Evolutionary conservation across 2,888 invertebrate species (phyloP).

Genomic region (Dyspetes luteomarginatus): DNA sequence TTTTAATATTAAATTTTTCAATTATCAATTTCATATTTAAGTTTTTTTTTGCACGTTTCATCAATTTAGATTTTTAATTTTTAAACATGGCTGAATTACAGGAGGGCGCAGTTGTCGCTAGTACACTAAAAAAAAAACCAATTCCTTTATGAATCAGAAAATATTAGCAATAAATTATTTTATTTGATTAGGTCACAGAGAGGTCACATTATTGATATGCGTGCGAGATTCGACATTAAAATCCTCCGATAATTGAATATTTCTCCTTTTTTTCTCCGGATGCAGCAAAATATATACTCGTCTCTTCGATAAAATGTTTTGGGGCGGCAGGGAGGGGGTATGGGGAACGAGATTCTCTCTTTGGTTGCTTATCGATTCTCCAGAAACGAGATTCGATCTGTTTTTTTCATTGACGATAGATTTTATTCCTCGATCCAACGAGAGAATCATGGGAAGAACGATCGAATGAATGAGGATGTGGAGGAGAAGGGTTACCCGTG

Average conservation of each 20-base stretch:
- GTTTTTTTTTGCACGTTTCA: no score
- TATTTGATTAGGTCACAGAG: not conserved
- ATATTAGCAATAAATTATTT: no score
- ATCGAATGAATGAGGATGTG: constrained; percentile 37
- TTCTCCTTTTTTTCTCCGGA: not conserved
- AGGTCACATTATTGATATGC: not conserved
- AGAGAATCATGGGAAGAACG: constrained; percentile 30
- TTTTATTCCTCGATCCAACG: constrained; percentile 59
- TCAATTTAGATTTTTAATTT: no score
- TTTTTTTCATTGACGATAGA: constrained; percentile 64
- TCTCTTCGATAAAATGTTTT: constrained; percentile 48
- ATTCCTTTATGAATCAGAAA: no score
- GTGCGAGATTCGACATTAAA: not conserved
- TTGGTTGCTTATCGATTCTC: constrained; percentile 48
- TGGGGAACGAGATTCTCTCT: constrained; percentile 10
- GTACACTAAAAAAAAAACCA: no score
- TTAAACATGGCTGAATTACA: no score
- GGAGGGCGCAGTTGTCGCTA: no score
- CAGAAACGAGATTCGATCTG: constrained; percentile 66
- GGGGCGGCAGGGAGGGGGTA: constrained; percentile 11
- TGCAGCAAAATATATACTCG: constrained; percentile 31
- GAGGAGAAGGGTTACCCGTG: constrained; percentile 63
- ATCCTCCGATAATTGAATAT: constrained; percentile 43
- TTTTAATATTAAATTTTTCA: no score
- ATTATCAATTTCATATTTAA: no score